Evolutionary conservation across 2,113 vertebrate genomes (phyloP), one percentile per base, ranked within the genome.

Genomic region (Syrrhaptes paradoxus): DNA sequence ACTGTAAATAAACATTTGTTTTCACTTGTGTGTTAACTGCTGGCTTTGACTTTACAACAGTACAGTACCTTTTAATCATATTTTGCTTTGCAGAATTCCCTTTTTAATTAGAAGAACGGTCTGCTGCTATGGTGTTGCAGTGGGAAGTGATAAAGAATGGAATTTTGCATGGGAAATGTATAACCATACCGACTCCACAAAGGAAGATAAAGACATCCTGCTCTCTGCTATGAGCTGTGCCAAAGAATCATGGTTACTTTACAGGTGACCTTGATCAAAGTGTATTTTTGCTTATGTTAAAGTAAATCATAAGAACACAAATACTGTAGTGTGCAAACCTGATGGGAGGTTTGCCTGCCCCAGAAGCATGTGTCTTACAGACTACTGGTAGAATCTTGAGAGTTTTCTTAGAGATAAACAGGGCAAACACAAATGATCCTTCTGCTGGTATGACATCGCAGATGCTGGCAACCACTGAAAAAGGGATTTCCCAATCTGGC

Each of bases 61-160:
- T 28, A 21, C 9, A 52, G 11, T 70, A 48, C 17, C 29, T 79
- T 75, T 58, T 62, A 73, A 92, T 31, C 2, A 1, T 84, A 16
- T 97, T 96, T 66, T 97, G 18, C 82, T 70, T 97, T 98, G 48
- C 97, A 98, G 98, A 94, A 97, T 98, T 95, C 98, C 97, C 65
- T 36, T 80, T 82, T 91, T 90, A 9, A 92, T 98, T 93, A 97
- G 89, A 96, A 87, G n/a, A 68, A 67, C 89, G 2, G 59, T 98
- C 81, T 97, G 94, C 76, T 98, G 98, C 90, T 97, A 98, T 85
- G 98, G 94, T 68, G 26, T 98, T 93, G 98, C 96, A 82, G 8
- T 73, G 72, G 98, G 98, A 95, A 97, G 83, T 71, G 97, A 98
- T 24, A 95, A 97, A 95, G 98, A 98, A 92, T 98, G 98, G 98